These are phyloP conservation scores for Hymenopus coronatus DNA, from an alignment of 2,888 invertebrate genomes.

Conservation along the genomic window DNA sequence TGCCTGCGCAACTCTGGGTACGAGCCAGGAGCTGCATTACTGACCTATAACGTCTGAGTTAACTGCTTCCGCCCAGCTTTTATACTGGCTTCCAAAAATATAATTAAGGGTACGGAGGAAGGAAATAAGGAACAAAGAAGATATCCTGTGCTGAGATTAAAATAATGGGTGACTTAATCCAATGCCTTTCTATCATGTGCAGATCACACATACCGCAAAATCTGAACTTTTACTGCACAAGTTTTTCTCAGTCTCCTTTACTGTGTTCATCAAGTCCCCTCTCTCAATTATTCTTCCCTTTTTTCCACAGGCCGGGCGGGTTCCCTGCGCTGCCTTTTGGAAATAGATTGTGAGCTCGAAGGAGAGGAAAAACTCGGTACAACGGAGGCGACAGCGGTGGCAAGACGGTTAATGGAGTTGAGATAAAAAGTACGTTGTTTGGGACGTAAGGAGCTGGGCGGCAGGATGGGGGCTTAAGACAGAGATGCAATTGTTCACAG, in stretches of 20 bases:
- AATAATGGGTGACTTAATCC: no score
- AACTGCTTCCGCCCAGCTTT: neutral
- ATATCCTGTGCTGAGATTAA: neutral
- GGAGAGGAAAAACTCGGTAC: conserved; percentile 19
- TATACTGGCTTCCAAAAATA: neutral
- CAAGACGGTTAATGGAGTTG: conserved; percentile 24
- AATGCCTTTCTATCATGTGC: neutral
- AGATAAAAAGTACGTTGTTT: conserved; percentile 24
- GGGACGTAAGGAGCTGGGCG: neutral
- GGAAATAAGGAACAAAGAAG: neutral
- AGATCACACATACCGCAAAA: neutral
- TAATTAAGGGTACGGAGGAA: neutral
- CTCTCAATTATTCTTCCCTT: neutral
- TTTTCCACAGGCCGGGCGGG: no score
- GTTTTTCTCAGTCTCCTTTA: neutral
- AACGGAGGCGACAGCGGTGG: neutral
- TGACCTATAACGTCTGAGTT: neutral
- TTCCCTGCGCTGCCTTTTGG: neutral
- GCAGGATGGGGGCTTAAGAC: neutral
- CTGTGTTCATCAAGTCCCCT: neutral
- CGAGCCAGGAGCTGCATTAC: neutral
- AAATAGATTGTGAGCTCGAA: conserved; percentile 16
- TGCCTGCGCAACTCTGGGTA: no score
- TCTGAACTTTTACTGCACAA: neutral
- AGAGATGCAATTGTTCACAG: conserved; percentile 6